Evolutionary conservation across 2,888 invertebrate species (phyloP).

Genomic region (Lycia hirtaria): DNA sequence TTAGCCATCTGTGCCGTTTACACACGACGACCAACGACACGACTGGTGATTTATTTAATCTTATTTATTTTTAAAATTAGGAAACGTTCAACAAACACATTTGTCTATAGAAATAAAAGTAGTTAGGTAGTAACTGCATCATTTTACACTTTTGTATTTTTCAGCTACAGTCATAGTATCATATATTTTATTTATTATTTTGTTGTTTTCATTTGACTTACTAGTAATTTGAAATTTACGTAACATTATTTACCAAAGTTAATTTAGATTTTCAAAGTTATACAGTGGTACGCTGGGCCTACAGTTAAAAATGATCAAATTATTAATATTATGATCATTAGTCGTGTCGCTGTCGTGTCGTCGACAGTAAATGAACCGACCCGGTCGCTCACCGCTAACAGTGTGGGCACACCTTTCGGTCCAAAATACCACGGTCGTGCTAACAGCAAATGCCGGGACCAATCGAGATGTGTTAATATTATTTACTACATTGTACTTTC

Average conservation of each 20-base stretch:
- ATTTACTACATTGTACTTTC: slow-evolving; percentile 69
- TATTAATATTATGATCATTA: background rate
- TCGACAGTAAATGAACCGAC: background rate
- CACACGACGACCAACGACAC: background rate
- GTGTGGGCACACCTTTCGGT: slow-evolving; percentile 13
- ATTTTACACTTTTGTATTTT: too few relatives aligned
- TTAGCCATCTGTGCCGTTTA: background rate
- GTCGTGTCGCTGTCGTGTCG: slow-evolving; percentile 2
- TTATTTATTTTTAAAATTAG: background rate
- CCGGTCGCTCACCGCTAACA: slow-evolving; percentile 41
- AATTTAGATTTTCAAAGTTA: too few relatives aligned
- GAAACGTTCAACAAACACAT: too few relatives aligned
- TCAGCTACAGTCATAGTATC: too few relatives aligned
- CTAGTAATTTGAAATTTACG: too few relatives aligned
- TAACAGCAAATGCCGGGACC: slow-evolving; percentile 73
- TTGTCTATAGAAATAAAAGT: too few relatives aligned
- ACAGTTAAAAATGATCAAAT: too few relatives aligned
- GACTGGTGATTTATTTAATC: background rate
- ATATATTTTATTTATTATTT: too few relatives aligned
- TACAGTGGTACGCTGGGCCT: too few relatives aligned
- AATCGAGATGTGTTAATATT: slow-evolving; percentile 83
- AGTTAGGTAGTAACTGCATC: too few relatives aligned
- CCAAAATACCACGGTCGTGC: slow-evolving; percentile 77
- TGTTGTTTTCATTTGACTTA: too few relatives aligned
- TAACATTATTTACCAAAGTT: too few relatives aligned